Evolutionary conservation across 1,140 invertebrate species (phyloP).

Genomic region (Tyrophagus putrescentiae): DNA sequence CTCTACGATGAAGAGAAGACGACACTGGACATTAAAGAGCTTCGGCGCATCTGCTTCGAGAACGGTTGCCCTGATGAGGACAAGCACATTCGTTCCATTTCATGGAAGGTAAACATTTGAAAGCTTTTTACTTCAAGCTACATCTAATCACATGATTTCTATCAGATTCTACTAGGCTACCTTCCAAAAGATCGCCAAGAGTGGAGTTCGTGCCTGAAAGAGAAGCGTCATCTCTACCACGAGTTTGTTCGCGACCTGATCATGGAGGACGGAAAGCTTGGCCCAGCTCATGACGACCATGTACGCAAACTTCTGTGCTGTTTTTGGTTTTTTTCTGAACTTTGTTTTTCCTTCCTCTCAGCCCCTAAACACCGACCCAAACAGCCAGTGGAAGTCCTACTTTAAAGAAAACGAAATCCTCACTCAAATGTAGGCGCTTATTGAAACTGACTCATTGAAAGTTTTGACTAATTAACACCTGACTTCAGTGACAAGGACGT

Average conservation of each 20-base stretch:
- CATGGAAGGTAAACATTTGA: constrained; percentile 16
- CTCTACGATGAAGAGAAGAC: constrained; percentile 5
- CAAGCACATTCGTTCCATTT: constrained; percentile 15
- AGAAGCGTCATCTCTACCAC: constrained; percentile 28
- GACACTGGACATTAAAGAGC: not conserved
- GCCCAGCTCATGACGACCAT: constrained; percentile 23
- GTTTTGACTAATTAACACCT: not conserved
- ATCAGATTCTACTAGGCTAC: constrained; percentile 20
- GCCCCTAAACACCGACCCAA: constrained; percentile 68
- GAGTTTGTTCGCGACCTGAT: constrained; percentile 59
- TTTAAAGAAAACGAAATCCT: constrained; percentile 95
- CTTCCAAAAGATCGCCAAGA: constrained; percentile 14
- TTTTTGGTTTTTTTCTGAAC: constrained; percentile 8
- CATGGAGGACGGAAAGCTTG: constrained; percentile 31
- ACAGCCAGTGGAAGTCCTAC: constrained; percentile 79
- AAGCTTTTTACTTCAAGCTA: not conserved
- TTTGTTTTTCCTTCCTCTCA: constrained; percentile 6
- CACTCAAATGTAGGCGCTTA: constrained; percentile 55
- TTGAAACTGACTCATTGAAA: not conserved
- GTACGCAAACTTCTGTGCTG: constrained; percentile 17
- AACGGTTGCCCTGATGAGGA: constrained; percentile 20
- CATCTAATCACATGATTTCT: not conserved
- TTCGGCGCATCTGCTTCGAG: constrained; percentile 18
- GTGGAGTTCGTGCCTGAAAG: constrained; percentile 19
- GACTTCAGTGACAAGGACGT: constrained; percentile 62